A percentile compares a stretch with the other conserved stretches of the same genome.
phyloP scores from a whole-genome alignment of 2,888 invertebrate species.

The Latheticus oryzae region DNA sequence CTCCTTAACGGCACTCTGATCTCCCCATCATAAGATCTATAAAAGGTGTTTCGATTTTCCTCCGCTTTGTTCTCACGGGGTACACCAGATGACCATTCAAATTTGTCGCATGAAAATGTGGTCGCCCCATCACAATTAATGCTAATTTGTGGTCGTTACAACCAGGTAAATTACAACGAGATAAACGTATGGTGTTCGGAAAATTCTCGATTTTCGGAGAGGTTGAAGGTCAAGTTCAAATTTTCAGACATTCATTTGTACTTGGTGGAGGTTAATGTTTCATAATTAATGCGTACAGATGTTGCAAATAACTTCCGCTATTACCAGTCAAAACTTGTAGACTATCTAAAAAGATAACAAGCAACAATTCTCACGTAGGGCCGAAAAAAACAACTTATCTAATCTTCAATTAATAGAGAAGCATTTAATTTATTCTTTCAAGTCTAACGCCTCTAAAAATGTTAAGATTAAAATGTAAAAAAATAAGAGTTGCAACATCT shows the following conservation, averaged over 20 bases:
- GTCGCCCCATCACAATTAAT: constrained; percentile 37
- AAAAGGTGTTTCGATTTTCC: constrained; percentile 29
- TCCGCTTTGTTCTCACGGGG: constrained; percentile 37
- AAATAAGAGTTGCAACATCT: too few species aligned
- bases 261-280: constrained; percentile 5
- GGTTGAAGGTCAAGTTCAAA: background rate
- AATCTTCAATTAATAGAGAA: too few species aligned
- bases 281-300: constrained; percentile 24
- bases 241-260: background rate
- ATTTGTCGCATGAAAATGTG: constrained; percentile 37
- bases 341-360: too few species aligned
- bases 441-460: too few species aligned
- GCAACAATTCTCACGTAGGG: too few species aligned
- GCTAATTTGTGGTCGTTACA: constrained; percentile 38
- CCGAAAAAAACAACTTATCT: too few species aligned
- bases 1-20: constrained; percentile 34
- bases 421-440: too few species aligned
- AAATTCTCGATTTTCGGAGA: background rate
- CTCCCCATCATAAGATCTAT: constrained; percentile 37
- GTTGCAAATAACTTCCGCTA: constrained; percentile 5
- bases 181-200: constrained; percentile 23
- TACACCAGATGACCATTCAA: constrained; percentile 40
- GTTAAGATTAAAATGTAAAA: too few species aligned
- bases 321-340: too few species aligned
- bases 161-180: constrained; percentile 4